These are phyloP conservation scores for Eulemur albifrons DNA, from an alignment of 2,797 vertebrate genomes.

Conservation along the genomic window DNA sequence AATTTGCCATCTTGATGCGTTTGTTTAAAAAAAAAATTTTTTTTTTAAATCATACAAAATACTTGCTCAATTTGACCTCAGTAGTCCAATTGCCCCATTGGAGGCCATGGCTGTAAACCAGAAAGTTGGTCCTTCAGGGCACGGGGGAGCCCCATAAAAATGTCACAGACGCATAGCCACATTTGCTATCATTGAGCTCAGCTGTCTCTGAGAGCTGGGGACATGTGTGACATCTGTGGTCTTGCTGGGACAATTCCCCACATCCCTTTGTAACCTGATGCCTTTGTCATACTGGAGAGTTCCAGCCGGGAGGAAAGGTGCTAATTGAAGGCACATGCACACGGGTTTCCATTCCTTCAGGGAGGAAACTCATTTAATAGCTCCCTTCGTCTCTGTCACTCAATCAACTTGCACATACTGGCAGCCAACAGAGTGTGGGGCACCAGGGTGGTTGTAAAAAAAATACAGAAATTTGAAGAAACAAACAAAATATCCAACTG, in stretches of 20 bases:
- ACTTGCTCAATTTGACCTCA: slow-evolving; percentile 18
- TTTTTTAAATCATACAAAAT: not conserved
- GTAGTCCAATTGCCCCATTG: not conserved
- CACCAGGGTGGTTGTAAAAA: not conserved
- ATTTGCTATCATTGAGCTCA: slow-evolving; percentile 78
- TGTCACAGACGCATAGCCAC: slow-evolving; percentile 53
- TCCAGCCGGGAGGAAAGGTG: slow-evolving; percentile 52
- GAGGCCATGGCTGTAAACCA: slow-evolving; percentile 14
- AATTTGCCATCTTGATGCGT: not conserved
- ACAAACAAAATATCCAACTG: not conserved
- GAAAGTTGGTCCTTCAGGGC: slow-evolving; percentile 69
- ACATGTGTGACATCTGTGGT: slow-evolving; percentile 81
- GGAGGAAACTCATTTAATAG: slow-evolving; percentile 69
- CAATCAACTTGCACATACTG: not conserved
- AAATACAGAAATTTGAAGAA: slow-evolving; percentile 7
- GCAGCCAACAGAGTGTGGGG: not conserved
- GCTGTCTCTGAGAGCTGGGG: slow-evolving; percentile 79
- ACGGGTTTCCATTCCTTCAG: slow-evolving; percentile 70
- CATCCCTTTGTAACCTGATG: slow-evolving; percentile 71
- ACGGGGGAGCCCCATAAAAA: slow-evolving; percentile 68
- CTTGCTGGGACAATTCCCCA: slow-evolving; percentile 77
- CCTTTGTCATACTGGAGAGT: slow-evolving; percentile 75
- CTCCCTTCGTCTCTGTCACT: slow-evolving; percentile 71
- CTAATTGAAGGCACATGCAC: slow-evolving; percentile 74
- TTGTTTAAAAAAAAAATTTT: not conserved